Evolutionary conservation across 2,113 vertebrate genomes (phyloP).

Genomic region (Erythrolamprus reginae): DNA sequence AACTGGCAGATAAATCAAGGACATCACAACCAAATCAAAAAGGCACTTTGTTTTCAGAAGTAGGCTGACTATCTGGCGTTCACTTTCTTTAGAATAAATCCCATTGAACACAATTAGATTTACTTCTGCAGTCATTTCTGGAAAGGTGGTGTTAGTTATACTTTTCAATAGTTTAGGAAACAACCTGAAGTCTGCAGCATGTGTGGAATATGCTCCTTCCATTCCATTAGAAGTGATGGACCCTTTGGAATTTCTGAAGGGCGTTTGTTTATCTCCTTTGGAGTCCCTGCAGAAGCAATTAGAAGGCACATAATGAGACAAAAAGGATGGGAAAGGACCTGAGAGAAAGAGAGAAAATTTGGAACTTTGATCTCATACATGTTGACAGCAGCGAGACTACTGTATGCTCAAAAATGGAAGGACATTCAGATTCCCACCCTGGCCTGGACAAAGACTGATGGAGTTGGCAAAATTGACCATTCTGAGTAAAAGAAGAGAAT

Average conservation of each 20-base stretch:
- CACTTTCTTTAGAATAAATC: background rate
- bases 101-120: background rate
- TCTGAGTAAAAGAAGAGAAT: too few relatives aligned
- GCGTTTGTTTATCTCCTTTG: slow-evolving; percentile 37
- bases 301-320: background rate
- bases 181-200: slow-evolving; percentile 62
- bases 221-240: slow-evolving; percentile 45
- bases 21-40: background rate
- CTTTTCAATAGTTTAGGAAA: background rate
- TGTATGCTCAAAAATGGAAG: too few relatives aligned
- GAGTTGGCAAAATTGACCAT: too few relatives aligned
- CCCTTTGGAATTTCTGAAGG: slow-evolving; percentile 36
- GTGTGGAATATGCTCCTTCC: slow-evolving; percentile 40
- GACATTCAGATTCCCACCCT: too few relatives aligned
- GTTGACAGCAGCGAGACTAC: too few relatives aligned
- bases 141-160: background rate
- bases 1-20: background rate
- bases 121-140: background rate
- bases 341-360: too few relatives aligned
- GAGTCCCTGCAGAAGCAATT: slow-evolving; percentile 2
- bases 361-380: too few relatives aligned
- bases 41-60: background rate
- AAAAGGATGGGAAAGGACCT: background rate
- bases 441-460: too few relatives aligned
- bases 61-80: background rate